These are phyloP conservation scores for Episyrphus balteatus DNA, from an alignment of 1,140 invertebrate species.

Conservation along the genomic window DNA sequence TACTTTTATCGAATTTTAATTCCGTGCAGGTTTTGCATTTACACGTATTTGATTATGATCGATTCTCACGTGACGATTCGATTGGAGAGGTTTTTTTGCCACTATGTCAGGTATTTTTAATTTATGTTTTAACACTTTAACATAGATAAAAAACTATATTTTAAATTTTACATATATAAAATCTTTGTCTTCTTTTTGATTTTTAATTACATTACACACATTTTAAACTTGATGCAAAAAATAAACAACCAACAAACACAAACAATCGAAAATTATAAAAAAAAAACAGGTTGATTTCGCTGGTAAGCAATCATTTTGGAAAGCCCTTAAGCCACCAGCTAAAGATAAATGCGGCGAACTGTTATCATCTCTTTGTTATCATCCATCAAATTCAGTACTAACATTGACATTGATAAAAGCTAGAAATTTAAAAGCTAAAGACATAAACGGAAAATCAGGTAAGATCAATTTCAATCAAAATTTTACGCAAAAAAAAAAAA, in stretches of 20 bases:
- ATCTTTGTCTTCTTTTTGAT: background rate
- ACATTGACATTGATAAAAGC: constrained; percentile 82
- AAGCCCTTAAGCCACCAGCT: constrained; percentile 79
- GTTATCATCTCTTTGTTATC: constrained; percentile 81
- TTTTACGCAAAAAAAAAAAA: background rate
- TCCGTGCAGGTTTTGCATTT: constrained; percentile 85
- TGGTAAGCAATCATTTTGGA: constrained; percentile 85
- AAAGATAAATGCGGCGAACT: constrained; percentile 89
- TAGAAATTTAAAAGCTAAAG: constrained; percentile 84
- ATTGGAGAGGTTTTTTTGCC: constrained; percentile 94
- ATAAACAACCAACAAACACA: background rate
- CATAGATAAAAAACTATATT: too few relatives aligned
- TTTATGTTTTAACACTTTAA: constrained; percentile 2
- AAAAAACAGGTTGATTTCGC: constrained; percentile 71
- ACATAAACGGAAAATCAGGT: constrained; percentile 93
- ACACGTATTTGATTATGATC: constrained; percentile 92
- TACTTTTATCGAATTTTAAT: background rate
- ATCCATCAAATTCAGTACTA: constrained; percentile 79
- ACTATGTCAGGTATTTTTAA: constrained; percentile 64
- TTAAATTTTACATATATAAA: background rate
- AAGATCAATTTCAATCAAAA: constrained; percentile 13
- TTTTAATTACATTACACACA: background rate
- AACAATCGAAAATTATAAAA: background rate
- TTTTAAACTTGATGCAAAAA: background rate
- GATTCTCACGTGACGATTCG: constrained; percentile 88